These are phyloP conservation scores for Bombus confusus DNA, from an alignment of 1,140 invertebrate species.

Conservation along the genomic window DNA sequence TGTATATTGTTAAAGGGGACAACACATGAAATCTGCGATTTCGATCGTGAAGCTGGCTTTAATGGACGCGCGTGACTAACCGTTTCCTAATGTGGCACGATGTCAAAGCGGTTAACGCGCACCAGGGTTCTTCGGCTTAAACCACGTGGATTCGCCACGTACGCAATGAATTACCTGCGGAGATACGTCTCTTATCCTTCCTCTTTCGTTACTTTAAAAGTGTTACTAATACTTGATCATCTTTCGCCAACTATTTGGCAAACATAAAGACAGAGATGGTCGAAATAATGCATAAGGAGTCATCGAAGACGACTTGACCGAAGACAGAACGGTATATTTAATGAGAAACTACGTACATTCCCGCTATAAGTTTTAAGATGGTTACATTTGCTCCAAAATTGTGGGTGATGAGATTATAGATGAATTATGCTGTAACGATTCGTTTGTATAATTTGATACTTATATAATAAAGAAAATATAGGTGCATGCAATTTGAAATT, in stretches of 20 bases:
- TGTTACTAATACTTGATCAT: not conserved
- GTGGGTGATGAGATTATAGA: too few relatives aligned
- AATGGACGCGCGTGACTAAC: conserved; percentile 66
- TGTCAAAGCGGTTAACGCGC: conserved; percentile 59
- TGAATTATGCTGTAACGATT: too few relatives aligned
- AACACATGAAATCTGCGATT: conserved; percentile 59
- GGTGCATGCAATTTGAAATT: too few relatives aligned
- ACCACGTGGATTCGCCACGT: not conserved
- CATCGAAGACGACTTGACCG: too few relatives aligned
- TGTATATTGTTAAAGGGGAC: conserved; percentile 45
- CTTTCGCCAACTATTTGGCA: not conserved
- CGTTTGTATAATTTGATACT: too few relatives aligned
- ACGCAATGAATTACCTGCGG: not conserved
- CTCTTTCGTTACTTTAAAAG: not conserved
- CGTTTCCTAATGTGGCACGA: conserved; percentile 46
- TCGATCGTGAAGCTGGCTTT: conserved; percentile 50
- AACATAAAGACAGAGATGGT: too few relatives aligned
- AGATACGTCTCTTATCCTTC: not conserved
- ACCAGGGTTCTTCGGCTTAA: not conserved
- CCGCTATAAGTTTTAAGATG: too few relatives aligned
- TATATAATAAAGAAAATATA: too few relatives aligned
- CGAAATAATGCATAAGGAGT: too few relatives aligned
- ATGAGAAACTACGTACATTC: too few relatives aligned
- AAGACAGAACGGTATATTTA: too few relatives aligned
- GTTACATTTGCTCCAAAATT: too few relatives aligned